These are phyloP conservation scores for Tapirus indicus DNA, from an alignment of 2,797 vertebrate genomes.

Conservation along the genomic window DNA sequence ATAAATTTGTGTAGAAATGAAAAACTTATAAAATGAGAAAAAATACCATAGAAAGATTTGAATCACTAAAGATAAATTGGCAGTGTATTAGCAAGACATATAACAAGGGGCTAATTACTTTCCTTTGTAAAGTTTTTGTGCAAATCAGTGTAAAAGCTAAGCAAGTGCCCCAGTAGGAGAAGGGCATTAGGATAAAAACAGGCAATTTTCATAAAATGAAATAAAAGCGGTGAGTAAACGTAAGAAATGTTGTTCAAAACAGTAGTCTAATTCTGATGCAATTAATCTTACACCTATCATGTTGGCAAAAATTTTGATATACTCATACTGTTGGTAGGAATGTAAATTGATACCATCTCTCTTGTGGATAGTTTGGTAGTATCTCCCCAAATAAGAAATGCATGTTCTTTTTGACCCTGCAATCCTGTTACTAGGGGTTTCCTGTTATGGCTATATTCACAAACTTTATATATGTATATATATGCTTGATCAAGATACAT, in stretches of 20 bases:
- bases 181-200: conserved; percentile 19
- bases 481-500: not conserved
- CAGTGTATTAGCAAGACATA: conserved; percentile 36
- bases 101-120: not conserved
- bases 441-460: not conserved
- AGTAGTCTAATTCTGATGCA: conserved; percentile 1
- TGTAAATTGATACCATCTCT: not conserved
- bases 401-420: conserved; percentile 1
- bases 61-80: conserved; percentile 19
- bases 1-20: not conserved
- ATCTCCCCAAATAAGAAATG: not conserved
- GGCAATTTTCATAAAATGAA: conserved; percentile 50
- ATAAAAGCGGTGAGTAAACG: not conserved
- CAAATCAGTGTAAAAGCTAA: conserved; percentile 15
- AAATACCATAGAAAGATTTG: conserved; percentile 22
- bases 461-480: not conserved
- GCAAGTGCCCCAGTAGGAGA: not conserved
- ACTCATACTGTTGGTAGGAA: not conserved
- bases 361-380: not conserved
- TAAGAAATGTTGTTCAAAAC: not conserved
- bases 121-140: not conserved
- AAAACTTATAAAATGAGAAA: conserved; percentile 46
- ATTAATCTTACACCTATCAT: not conserved
- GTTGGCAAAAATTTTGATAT: not conserved
- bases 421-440: not conserved